Evolutionary conservation across 2,888 invertebrate species (phyloP).

Genomic region (Cephalotes varians): DNA sequence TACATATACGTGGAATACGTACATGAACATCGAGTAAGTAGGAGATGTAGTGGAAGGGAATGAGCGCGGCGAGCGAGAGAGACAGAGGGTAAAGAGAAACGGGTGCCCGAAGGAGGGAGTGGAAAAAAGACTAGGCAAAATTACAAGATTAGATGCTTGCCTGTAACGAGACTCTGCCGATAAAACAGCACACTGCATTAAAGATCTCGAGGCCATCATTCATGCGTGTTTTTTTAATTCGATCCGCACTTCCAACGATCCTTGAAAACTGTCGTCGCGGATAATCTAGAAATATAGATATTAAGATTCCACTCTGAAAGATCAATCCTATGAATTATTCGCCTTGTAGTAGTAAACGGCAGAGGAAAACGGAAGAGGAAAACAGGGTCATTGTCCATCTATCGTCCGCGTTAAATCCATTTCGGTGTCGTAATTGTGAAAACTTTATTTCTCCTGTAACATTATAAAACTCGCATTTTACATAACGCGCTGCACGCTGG

Average conservation of each 20-base stretch:
- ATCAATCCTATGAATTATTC: constrained; percentile 17
- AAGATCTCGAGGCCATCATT: constrained; percentile 43
- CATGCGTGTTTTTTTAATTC: constrained; percentile 60
- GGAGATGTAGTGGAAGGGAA: constrained; percentile 43
- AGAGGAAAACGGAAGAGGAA: not conserved
- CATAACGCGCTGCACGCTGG: constrained; percentile 16
- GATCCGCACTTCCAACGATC: constrained; percentile 44
- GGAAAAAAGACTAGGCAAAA: constrained; percentile 71
- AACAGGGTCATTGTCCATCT: constrained; percentile 19
- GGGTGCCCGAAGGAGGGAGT: constrained; percentile 58
- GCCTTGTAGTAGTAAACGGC: not conserved
- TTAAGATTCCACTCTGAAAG: not conserved
- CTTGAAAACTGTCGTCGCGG: not conserved
- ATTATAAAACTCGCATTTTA: constrained; percentile 48
- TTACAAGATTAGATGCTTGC: constrained; percentile 81
- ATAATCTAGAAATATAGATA: not conserved
- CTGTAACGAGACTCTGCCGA: constrained; percentile 79
- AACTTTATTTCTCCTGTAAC: constrained; percentile 34
- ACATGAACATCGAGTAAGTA: constrained; percentile 18
- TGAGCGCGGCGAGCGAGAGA: constrained; percentile 50
- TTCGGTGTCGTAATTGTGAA: constrained; percentile 39
- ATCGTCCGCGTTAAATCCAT: constrained; percentile 24
- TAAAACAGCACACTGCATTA: constrained; percentile 76
- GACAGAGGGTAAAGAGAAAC: constrained; percentile 65
- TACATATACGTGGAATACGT: not conserved